Evolutionary conservation across 2,888 invertebrate genomes (phyloP).

Genomic region (Nomada ruficornis): DNA sequence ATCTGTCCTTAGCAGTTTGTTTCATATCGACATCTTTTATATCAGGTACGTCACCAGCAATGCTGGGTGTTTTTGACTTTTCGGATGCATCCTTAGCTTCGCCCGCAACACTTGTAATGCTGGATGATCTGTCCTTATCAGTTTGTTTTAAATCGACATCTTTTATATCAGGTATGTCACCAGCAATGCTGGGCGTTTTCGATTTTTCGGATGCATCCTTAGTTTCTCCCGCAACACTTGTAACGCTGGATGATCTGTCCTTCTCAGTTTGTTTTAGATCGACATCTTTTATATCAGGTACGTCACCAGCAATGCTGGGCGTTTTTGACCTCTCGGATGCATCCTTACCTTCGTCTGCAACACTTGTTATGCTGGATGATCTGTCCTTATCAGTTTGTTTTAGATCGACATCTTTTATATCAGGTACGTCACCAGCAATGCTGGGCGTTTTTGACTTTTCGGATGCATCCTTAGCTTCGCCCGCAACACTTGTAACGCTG

Average conservation of each 20-base stretch:
- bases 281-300: conserved; percentile 37
- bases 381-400: conserved; percentile 11
- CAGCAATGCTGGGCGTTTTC: no score
- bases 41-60: no score
- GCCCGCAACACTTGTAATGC: not conserved
- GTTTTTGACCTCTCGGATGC: conserved; percentile 23
- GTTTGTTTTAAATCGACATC: not conserved
- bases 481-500: conserved; percentile 2
- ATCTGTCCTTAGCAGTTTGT: no score
- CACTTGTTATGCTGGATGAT: conserved; percentile 18
- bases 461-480: not conserved
- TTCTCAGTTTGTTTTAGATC: conserved; percentile 7
- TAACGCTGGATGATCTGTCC: conserved; percentile 24
- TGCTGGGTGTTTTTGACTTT: no score
- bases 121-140: conserved; percentile 28
- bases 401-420: not conserved
- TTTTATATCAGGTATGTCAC: no score
- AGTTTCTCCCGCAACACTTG: not conserved
- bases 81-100: not conserved
- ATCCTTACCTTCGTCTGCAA: not conserved
- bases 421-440: no score
- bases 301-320: conserved; percentile 64
- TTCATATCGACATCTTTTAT: no score
- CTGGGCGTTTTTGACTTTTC: no score
- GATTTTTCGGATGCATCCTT: no score